Conservation (phyloP, 2,113 vertebrate genomes). For the Sinocyclocheilus anophthalmus region DNA sequence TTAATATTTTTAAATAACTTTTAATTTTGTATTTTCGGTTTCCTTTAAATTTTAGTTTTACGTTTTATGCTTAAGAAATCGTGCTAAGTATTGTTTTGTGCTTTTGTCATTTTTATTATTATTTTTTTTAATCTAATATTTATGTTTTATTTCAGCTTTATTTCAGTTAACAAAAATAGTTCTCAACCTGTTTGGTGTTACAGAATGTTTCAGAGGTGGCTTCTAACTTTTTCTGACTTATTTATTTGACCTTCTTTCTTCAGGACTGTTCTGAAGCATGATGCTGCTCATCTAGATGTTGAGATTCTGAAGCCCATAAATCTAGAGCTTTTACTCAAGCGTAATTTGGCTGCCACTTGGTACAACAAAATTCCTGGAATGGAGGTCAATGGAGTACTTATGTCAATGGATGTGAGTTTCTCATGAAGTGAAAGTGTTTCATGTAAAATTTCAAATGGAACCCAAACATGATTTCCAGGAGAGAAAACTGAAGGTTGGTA, state of each 20-base stretch:
- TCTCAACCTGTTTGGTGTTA: background rate
- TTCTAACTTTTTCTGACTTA: background rate
- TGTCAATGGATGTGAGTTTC: slow-evolving; percentile 82
- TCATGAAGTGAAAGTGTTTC: background rate
- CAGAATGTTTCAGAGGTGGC: background rate
- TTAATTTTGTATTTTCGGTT: background rate
- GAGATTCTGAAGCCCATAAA: slow-evolving; percentile 92
- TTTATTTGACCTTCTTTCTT: background rate
- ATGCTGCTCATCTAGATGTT: slow-evolving; percentile 73
- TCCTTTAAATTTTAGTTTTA: background rate
- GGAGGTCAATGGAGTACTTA: slow-evolving; percentile 85
- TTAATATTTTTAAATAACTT: background rate
- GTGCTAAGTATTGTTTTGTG: background rate
- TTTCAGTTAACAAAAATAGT: background rate
- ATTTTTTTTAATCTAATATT: background rate
- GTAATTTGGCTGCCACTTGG: slow-evolving; percentile 90
- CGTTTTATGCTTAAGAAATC: background rate
- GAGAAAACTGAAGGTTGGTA: background rate
- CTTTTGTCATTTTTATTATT: background rate
- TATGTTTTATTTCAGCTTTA: background rate
- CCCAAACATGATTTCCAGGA: background rate
- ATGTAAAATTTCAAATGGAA: background rate
- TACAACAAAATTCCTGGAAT: slow-evolving; percentile 84
- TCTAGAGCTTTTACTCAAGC: slow-evolving; percentile 82
- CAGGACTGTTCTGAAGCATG: slow-evolving; percentile 77